These are phyloP conservation scores for Ceratitis capitata DNA, from an alignment of 1,140 invertebrate species.

Conservation along the genomic window DNA sequence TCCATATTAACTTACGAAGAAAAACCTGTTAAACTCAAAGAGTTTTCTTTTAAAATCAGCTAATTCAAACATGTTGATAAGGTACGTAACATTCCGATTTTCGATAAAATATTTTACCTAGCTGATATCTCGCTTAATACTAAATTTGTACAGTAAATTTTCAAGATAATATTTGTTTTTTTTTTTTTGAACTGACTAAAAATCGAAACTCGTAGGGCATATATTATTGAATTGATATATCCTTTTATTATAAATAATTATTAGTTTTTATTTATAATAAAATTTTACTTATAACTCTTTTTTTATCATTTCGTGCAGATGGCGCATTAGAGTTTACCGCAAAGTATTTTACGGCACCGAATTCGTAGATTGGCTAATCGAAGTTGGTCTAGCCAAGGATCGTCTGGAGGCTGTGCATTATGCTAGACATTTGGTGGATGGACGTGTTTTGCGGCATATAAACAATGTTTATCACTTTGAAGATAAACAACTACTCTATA, in stretches of 20 bases:
- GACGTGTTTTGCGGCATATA: slow-evolving; percentile 84
- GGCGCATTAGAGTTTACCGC: slow-evolving; percentile 78
- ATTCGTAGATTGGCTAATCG: slow-evolving; percentile 87
- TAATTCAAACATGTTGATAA: neutral
- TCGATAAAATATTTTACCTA: neutral
- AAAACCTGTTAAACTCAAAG: neutral
- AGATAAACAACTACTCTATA: slow-evolving; percentile 76
- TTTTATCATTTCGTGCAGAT: slow-evolving; percentile 60
- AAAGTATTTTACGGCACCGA: slow-evolving; percentile 85
- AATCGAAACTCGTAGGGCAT: too few relatives aligned
- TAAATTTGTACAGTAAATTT: neutral
- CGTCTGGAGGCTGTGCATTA: slow-evolving; percentile 82
- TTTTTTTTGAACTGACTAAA: too few relatives aligned
- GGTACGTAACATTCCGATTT: neutral
- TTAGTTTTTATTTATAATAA: neutral
- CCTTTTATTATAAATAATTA: too few relatives aligned
- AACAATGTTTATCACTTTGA: slow-evolving; percentile 84
- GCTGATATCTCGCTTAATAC: neutral
- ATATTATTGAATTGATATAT: too few relatives aligned
- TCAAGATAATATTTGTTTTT: neutral
- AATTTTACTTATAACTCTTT: neutral
- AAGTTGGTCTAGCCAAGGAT: slow-evolving; percentile 79
- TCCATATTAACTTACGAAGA: neutral
- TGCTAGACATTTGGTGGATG: slow-evolving; percentile 83
- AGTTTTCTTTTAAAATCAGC: neutral